Evolutionary conservation across 2,113 vertebrate genomes (phyloP).

Genomic region (Takifugu bimaculatus): DNA sequence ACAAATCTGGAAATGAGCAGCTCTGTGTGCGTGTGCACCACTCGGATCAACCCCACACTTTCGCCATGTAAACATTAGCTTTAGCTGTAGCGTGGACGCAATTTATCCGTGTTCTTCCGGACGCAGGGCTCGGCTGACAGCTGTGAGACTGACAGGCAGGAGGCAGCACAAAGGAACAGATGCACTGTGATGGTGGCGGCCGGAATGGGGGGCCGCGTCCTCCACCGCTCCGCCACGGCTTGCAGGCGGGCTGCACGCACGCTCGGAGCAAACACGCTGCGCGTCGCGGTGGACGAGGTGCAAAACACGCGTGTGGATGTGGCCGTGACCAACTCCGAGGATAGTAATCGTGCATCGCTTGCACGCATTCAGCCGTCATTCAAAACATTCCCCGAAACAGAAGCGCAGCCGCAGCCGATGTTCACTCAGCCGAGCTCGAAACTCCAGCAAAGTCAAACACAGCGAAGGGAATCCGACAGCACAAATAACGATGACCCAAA

Average conservation of each 20-base stretch:
- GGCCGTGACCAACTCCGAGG: slow-evolving; percentile 1
- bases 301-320: background rate
- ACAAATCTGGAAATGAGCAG: slow-evolving; percentile 4
- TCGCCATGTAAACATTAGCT: slow-evolving; percentile 39
- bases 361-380: slow-evolving; percentile 3
- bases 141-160: slow-evolving; percentile 73
- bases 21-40: background rate
- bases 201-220: slow-evolving; percentile 56
- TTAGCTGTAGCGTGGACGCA: slow-evolving; percentile 24
- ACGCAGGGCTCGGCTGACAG: slow-evolving; percentile 63
- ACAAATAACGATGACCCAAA: background rate
- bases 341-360: background rate
- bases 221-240: slow-evolving; percentile 34
- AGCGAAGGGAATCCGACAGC: background rate
- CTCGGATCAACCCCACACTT: background rate
- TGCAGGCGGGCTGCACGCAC: slow-evolving; percentile 18
- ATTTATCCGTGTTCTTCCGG: slow-evolving; percentile 32
- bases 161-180: slow-evolving; percentile 77
- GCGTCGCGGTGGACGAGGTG: background rate
- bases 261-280: slow-evolving; percentile 2
- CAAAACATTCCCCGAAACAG: slow-evolving; percentile 38
- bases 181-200: slow-evolving; percentile 67
- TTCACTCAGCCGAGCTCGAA: background rate
- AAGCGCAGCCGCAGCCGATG: slow-evolving; percentile 10
- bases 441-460: background rate